These are phyloP conservation scores for Phalloptychus januarius DNA, from an alignment of 2,797 vertebrate genomes.

Conservation along the genomic window DNA sequence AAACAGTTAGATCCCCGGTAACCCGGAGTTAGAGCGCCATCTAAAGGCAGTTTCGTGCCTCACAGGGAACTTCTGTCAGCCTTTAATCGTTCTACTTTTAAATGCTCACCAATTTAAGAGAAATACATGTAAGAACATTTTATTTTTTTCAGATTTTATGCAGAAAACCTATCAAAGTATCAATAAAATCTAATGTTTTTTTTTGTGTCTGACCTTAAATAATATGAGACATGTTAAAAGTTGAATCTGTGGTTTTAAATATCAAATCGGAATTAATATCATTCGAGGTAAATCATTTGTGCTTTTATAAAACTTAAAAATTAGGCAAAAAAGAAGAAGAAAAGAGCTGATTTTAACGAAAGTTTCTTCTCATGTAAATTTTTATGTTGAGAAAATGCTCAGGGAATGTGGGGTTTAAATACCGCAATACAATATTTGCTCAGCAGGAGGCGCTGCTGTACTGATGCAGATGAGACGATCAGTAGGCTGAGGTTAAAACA, in stretches of 20 bases:
- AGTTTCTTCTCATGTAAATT: background rate
- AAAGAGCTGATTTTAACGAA: background rate
- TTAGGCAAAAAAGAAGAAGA: background rate
- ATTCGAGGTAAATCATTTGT: background rate
- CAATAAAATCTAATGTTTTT: background rate
- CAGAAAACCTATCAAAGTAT: background rate
- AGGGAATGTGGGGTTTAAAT: background rate
- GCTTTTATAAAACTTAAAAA: background rate
- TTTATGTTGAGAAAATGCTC: background rate
- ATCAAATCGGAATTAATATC: background rate
- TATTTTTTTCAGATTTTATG: background rate
- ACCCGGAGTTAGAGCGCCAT: background rate
- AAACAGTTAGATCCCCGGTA: too few species aligned
- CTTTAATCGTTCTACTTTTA: too few species aligned
- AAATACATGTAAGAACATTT: background rate
- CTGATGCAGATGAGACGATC: background rate
- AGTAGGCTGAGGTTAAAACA: background rate
- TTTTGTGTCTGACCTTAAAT: background rate
- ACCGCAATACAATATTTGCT: background rate
- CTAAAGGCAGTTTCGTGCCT: background rate
- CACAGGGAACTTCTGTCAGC: background rate
- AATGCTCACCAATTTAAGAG: background rate
- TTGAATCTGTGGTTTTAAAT: background rate
- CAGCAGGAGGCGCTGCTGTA: slow-evolving; percentile 25
- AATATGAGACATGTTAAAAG: too few species aligned